Conservation (phyloP, 2,113 vertebrate genomes). For the Oreochromis spilurus region DNA sequence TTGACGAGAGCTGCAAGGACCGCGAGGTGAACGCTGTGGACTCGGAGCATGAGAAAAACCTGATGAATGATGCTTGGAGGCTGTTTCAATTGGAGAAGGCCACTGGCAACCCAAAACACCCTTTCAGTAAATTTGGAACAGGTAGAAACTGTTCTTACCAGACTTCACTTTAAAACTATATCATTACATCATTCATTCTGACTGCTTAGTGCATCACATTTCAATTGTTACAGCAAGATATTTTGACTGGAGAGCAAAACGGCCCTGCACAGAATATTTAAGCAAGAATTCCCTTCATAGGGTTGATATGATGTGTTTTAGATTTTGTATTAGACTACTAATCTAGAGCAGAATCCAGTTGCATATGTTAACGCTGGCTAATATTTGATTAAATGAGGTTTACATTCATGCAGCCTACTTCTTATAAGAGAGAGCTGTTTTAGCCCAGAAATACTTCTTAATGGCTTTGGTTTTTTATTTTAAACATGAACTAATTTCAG, state of each 20-base stretch:
- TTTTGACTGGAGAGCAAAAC: too few relatives aligned
- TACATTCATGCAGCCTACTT: background rate
- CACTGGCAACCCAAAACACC: conserved; percentile 91
- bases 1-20: conserved; percentile 98
- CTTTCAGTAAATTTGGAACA: conserved; percentile 98
- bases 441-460: background rate
- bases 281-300: too few relatives aligned
- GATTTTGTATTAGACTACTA: background rate
- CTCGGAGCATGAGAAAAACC: conserved; percentile 97
- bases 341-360: background rate
- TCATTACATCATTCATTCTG: background rate
- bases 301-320: too few relatives aligned
- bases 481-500: background rate
- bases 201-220: background rate
- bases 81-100: conserved; percentile 97
- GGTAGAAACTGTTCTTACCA: conserved; percentile 69
- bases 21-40: conserved; percentile 97
- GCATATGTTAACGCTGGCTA: background rate
- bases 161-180: background rate
- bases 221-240: rapidly evolving
- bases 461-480: background rate
- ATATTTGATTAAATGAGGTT: background rate
- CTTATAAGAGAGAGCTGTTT: background rate
- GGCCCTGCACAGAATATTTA: too few relatives aligned
- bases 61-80: conserved; percentile 98